phyloP scores from a whole-genome alignment of 2,888 invertebrate genomes.

The Andrena marginata region DNA sequence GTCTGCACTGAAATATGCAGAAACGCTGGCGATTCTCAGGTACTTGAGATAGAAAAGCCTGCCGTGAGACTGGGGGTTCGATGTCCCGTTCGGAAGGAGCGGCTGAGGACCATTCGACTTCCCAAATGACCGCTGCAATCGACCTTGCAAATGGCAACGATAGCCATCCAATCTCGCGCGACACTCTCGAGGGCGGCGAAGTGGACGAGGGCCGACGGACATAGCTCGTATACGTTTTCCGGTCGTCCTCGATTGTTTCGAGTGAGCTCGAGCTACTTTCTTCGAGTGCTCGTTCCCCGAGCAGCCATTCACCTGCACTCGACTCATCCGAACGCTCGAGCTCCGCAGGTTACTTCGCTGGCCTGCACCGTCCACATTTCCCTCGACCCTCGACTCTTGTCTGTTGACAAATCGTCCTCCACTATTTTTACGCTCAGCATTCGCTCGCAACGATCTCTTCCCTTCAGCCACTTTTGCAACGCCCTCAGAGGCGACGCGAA shows the following conservation, averaged over 20 bases:
- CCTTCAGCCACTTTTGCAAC: background rate
- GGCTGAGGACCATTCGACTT: constrained; percentile 34
- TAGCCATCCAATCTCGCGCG: constrained; percentile 72
- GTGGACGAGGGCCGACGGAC: constrained; percentile 57
- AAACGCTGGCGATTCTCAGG: constrained; percentile 11
- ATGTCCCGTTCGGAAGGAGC: constrained; percentile 3
- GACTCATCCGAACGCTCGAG: background rate
- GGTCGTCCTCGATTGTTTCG: constrained; percentile 61
- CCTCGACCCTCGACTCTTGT: background rate
- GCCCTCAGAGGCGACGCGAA: background rate
- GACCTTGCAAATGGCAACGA: constrained; percentile 72
- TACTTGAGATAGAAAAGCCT: background rate
- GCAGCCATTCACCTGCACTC: constrained; percentile 32
- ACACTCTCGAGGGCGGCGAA: constrained; percentile 64
- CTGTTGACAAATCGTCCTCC: background rate
- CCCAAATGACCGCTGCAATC: constrained; percentile 71
- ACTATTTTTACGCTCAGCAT: no score
- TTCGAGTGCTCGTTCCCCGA: constrained; percentile 48
- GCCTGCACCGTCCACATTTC: background rate
- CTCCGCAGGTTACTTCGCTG: background rate
- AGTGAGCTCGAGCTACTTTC: constrained; percentile 62
- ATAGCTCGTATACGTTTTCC: constrained; percentile 35
- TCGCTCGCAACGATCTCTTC: no score
- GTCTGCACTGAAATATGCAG: constrained; percentile 47
- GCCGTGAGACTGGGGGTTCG: constrained; percentile 8